Evolutionary conservation across 2,888 invertebrate species (phyloP), one percentile per base, ranked within the genome.

Genomic region (Xiphydria camelus): DNA sequence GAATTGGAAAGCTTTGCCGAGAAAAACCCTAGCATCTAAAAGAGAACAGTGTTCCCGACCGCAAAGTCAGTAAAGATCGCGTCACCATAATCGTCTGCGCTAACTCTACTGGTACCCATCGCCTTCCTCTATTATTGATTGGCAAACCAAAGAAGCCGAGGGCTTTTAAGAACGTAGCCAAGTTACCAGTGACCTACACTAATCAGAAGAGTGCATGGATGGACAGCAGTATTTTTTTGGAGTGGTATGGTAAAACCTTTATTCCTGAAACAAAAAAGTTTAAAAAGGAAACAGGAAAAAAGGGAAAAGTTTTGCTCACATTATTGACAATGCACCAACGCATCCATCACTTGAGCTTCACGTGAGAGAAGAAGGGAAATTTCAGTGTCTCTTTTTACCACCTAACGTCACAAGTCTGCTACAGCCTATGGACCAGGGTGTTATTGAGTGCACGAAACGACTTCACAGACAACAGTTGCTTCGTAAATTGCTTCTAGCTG

Each of bases 391-490:
- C 7, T 58, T 44, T 42, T 31, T 63, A 12, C 57, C 61, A 19
- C 53, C 55, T 1, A 61, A 53, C 33, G 56, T 57, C 3, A 61
- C 55, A 3, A 29, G 49, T 5, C 19, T 64, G 3, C 45, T 67
- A 10, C 61, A 65, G 36, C 64, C 62, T 4, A 66, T 61, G 62
- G 54, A 60, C 41, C 63, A 66, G 37, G 53, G 57, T 1, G 51
- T 63, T n/a, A 58, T 62, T n/a, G 55, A 48, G 12, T 49, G 51
- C 25, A 36, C 53, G 7, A 62, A 66, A 49, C 45, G 49, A 41
- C 23, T 45, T 6, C 61, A 64, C 40, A 58, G 51, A 47, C 49
- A 43, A 43, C 26, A 55, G 29, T 34, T 58, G 12, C 43, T 55
- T 5, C 47, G 47, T 12, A 38, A 45, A 22, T 38, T 62, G 22